Evolutionary conservation across 2,113 vertebrate species (phyloP), one percentile per base, ranked within the genome.

Genomic region (Caloenas nicobarica): DNA sequence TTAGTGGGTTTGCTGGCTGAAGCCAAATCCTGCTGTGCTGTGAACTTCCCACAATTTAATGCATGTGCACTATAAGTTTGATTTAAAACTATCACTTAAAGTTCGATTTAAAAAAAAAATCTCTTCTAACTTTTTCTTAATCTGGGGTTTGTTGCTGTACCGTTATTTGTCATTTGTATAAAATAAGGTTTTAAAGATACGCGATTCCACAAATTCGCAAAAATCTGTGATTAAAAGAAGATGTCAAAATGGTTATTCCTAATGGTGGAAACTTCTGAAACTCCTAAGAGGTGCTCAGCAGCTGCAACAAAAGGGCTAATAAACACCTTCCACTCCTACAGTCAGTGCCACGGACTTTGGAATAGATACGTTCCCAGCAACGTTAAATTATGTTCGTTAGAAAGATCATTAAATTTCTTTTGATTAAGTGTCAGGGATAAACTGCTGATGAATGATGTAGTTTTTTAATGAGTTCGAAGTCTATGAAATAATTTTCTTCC

Each of bases 341-440:
- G 3, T 10, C 44, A 58, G 22, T 38, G 51, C 85, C 31, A 31
- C 4, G 74, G 42, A n/a, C 62, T 88, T 64, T 19, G 17, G 62
- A 87, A 65, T 0, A 84, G 57, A 76, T 33, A 77, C 87, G 77
- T 73, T 62, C 87, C 61, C 66, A 64, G 57, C 64, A 91, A 62
- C 3, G 5, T 25, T 64, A 79, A 95, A 84, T 81, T 70, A 86
- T 7, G 5, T 92, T 95, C 1, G 18, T 91, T 77, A 94, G 79
- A 68, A 77, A 90, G 83, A 97, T 95, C 92, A 92, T 96, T 97
- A 97, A 92, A 96, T 94, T 97, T 77, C 95, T 97, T 97, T 95
- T 98, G 97, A 98, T 96, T 93, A 97, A 97, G 91, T 96, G 95
- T 97, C 97, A 97, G 96, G 93, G 97, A 97, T 97, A 97, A 98